phyloP scores from a whole-genome alignment of 2,888 invertebrate genomes.

The Torymus texanus region DNA sequence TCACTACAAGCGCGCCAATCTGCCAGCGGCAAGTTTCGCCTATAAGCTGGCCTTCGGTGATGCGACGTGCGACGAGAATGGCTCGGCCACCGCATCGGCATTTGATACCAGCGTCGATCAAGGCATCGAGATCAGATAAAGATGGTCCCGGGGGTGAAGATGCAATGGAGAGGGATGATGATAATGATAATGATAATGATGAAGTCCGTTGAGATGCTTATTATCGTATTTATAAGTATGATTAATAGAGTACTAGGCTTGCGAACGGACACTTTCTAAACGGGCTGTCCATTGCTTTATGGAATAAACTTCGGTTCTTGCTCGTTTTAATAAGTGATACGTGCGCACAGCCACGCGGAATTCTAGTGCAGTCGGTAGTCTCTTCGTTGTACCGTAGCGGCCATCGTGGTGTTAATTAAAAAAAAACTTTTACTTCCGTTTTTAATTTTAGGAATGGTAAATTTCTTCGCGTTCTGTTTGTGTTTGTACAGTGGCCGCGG shows the following conservation, averaged over 20 bases:
- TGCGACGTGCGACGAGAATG: too few species aligned
- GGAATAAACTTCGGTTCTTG: not conserved
- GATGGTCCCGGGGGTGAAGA: slow-evolving; percentile 16
- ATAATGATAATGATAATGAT: not conserved
- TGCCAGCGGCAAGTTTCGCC: slow-evolving; percentile 22
- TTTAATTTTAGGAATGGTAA: too few species aligned
- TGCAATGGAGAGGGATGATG: not conserved
- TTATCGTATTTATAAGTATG: slow-evolving; percentile 34
- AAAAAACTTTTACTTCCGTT: too few species aligned
- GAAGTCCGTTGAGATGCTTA: slow-evolving; percentile 22
- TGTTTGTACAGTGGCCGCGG: too few species aligned
- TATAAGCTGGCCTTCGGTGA: slow-evolving; percentile 3
- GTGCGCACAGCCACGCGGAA: not conserved
- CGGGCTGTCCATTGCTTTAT: not conserved
- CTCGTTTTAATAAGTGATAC: not conserved
- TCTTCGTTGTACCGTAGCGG: too few species aligned
- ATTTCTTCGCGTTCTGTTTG: too few species aligned
- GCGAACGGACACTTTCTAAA: slow-evolving; percentile 31
- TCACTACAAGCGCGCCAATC: slow-evolving; percentile 74
- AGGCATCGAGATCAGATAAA: slow-evolving; percentile 47
- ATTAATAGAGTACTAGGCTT: slow-evolving; percentile 20
- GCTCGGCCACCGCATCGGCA: not conserved
- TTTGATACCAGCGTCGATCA: slow-evolving; percentile 23
- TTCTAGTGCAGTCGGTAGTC: not conserved
- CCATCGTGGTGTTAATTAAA: too few species aligned